These are phyloP conservation scores for Pachydiplax longipennis DNA, from an alignment of 2,888 invertebrate species.

Conservation along the genomic window DNA sequence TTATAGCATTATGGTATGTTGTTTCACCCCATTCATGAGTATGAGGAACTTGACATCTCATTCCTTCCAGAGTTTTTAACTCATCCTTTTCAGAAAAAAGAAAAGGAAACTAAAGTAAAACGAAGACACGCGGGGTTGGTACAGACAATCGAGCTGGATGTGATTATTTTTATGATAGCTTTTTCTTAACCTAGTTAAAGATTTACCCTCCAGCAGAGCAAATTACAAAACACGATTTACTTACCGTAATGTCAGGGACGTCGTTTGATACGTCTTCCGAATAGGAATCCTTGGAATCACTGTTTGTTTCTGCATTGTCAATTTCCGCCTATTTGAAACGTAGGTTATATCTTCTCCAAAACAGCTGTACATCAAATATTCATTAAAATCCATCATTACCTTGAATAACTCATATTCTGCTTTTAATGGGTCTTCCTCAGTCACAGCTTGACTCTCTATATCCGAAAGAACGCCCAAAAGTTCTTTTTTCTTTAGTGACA, in stretches of 20 bases:
- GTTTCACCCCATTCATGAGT: conserved; percentile 77
- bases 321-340: conserved; percentile 47
- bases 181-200: neutral
- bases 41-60: conserved; percentile 87
- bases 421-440: conserved; percentile 57
- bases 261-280: conserved; percentile 56
- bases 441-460: conserved; percentile 49
- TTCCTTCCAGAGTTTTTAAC: conserved; percentile 75
- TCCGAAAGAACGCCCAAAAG: conserved; percentile 50
- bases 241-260: conserved; percentile 8
- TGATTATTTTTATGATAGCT: too few relatives aligned
- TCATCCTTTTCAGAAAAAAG: conserved; percentile 64
- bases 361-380: conserved; percentile 2
- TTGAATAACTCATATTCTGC: conserved; percentile 74
- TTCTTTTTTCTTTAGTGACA: conserved; percentile 53
- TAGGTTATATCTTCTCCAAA: conserved; percentile 58
- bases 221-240: neutral
- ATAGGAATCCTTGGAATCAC: conserved; percentile 51
- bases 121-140: neutral
- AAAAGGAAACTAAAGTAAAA: neutral
- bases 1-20: conserved; percentile 85
- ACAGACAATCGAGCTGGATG: too few relatives aligned
- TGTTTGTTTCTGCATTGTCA: conserved; percentile 24
- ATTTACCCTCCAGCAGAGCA: neutral
- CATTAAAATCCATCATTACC: conserved; percentile 59